Conservation (phyloP, 1,140 invertebrate genomes). For the Neodiprion lecontei region DNA sequence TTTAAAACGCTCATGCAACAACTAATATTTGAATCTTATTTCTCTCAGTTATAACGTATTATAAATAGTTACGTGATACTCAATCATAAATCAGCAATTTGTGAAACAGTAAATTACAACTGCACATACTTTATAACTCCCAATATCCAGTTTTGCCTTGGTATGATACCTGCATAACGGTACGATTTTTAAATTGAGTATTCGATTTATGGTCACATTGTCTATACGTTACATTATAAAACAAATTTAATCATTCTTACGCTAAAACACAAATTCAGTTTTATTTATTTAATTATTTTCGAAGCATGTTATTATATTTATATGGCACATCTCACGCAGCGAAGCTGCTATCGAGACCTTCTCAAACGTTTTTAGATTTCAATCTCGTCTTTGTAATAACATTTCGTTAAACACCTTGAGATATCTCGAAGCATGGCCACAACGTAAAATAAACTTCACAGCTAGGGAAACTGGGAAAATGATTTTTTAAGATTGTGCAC, state of each 20-base stretch:
- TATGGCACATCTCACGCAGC: slow-evolving; percentile 2
- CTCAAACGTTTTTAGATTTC: not conserved
- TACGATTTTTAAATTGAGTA: not conserved
- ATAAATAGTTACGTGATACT: slow-evolving; percentile 5
- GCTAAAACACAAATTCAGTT: not conserved
- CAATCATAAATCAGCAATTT: not conserved
- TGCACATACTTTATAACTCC: too few species aligned
- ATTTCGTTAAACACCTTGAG: not conserved
- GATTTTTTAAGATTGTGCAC: too few species aligned
- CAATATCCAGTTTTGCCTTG: too few species aligned
- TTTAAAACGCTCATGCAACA: not conserved
- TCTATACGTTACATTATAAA: not conserved
- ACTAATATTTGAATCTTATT: slow-evolving; percentile 1
- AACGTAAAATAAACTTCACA: not conserved
- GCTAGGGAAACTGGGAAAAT: too few species aligned
- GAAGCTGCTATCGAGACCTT: not conserved
- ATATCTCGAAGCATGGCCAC: not conserved
- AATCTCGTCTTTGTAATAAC: too few species aligned
- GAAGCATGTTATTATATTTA: not conserved
- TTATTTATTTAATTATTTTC: not conserved
- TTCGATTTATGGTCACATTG: not conserved
- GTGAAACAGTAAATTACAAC: not conserved
- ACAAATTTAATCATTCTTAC: not conserved
- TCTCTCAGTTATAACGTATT: not conserved
- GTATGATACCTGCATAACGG: too few species aligned